Evolutionary conservation across 1,140 invertebrate genomes (phyloP), one percentile per base, ranked within the genome.

Genomic region (Zaprionus camerounensis): DNA sequence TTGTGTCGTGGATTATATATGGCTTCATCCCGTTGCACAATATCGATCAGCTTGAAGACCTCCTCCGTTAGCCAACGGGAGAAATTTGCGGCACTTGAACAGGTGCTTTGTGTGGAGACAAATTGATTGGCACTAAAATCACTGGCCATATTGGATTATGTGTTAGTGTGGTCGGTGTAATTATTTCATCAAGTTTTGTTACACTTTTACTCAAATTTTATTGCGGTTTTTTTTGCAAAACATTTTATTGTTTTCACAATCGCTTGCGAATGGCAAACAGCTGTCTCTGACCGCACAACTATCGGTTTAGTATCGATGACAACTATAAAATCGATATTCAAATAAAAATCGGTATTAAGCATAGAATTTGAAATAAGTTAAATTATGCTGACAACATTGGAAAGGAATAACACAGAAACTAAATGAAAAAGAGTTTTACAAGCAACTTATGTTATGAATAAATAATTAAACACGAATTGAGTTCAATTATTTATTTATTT

Each of bases 1-100:
- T 92, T 92, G 55, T 92, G 88, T 3, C 91, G 57, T 2, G 91
- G 91, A 80, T 92, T 92, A 65, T 92, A 92, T 41, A 92, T 92
- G 9, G 91, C 91, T 55, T 92, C 91, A 82, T 92, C 90, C 15
- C 84, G 70, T 44, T 91, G 91, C 24, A 92, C 91, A 73, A 92
- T 78, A 76, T 92, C 91, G 36, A 92, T 92, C 57, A 92, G 36
- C 36, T 88, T 91, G 7, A 92, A 92, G 5, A 92, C 91, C 28
- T 92, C 91, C 59, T 92, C 91, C 4, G 91, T 91, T 2, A 92
- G 62, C 91, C 91, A 92, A 7, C 91, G 83, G 3, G 91, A 90
- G 7, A 87, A 90, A 62, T 69, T 85, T 34, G 79, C 68, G 9
- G 81, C 65, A 49, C 51, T 85, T 15, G 79, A 67, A 49, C 76